Conservation (phyloP, 2,113 vertebrate genomes). For the Hemiscyllium ocellatum region DNA sequence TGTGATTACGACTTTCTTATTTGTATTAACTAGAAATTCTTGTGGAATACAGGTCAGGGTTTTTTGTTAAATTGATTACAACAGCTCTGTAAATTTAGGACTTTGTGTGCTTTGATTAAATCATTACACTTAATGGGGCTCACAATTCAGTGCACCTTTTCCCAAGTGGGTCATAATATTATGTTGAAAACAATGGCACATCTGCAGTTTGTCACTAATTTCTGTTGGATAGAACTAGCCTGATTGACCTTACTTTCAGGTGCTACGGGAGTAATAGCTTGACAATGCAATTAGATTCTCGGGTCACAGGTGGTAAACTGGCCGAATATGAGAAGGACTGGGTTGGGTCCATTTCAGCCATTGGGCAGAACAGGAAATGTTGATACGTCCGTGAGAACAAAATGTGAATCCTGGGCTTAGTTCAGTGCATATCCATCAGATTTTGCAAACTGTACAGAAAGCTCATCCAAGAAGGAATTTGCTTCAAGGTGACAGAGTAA, state of each 20-base stretch:
- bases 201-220: no score
- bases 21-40: no score
- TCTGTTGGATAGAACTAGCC: background rate
- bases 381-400: background rate
- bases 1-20: no score
- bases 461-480: background rate
- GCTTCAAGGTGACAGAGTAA: background rate
- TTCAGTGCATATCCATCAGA: background rate
- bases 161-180: background rate
- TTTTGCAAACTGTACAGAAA: background rate
- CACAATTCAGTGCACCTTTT: no score
- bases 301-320: background rate
- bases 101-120: no score
- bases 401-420: background rate
- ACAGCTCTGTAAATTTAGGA: no score
- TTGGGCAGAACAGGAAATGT: background rate
- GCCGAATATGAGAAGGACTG: background rate
- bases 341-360: background rate
- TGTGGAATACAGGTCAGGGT: no score
- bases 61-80: no score
- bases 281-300: background rate
- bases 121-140: no score
- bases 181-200: no score
- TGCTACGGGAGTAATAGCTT: background rate
- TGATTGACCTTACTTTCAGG: background rate